Conservation (phyloP, 1,140 invertebrate species). For the Drosophila ananassae region DNA sequence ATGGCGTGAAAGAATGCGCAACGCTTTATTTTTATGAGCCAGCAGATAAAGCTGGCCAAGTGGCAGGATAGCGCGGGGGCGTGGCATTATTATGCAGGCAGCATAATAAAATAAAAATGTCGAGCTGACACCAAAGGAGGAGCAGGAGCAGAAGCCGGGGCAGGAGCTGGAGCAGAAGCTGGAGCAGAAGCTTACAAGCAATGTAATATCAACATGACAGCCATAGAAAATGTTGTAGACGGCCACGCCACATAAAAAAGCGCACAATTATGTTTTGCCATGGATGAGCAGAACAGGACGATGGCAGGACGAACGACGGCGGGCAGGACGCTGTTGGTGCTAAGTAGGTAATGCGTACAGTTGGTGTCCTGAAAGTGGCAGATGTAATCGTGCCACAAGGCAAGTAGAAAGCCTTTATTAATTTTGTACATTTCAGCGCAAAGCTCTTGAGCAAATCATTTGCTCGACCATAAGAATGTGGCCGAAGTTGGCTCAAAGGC, state of each 20-base stretch:
- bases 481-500: not conserved
- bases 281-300: constrained; percentile 10
- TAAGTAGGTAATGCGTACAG: constrained; percentile 58
- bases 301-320: not conserved
- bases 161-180: constrained; percentile 23
- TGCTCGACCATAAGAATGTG: constrained; percentile 5
- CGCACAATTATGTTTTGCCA: constrained; percentile 67
- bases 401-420: constrained; percentile 66
- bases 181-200: constrained; percentile 57
- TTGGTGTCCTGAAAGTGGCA: constrained; percentile 34
- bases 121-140: constrained; percentile 37
- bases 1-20: constrained; percentile 82
- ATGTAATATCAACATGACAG: constrained; percentile 80
- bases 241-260: constrained; percentile 75
- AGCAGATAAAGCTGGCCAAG: constrained; percentile 65
- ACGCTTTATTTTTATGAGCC: constrained; percentile 80
- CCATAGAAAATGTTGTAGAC: constrained; percentile 69
- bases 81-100: constrained; percentile 75
- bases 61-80: constrained; percentile 19
- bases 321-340: constrained; percentile 14
- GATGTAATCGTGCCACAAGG: constrained; percentile 65
- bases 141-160: not conserved
- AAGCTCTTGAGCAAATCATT: constrained; percentile 46
- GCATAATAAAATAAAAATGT: constrained; percentile 80
- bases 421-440: constrained; percentile 65